Base-by-base conservation (phyloP, 92 coral and sea anemone genomes). In the Paramuricea clavata region DNA sequence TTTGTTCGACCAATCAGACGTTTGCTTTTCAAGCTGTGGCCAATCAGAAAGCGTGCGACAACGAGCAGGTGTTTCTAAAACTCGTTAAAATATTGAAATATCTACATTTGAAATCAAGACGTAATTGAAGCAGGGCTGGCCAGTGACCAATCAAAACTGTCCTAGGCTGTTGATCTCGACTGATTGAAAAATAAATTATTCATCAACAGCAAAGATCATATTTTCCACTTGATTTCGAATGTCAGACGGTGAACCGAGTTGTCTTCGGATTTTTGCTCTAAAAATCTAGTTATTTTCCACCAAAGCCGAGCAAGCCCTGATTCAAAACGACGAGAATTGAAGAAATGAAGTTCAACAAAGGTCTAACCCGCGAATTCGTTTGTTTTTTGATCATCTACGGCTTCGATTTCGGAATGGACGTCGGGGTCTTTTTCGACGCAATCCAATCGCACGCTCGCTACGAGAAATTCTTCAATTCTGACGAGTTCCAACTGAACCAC, bases 361-460 rank as follows among this genome's bases (percentile, higher is more conserved):
- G 89, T 23, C 54, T 92, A 74, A 75, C 87, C 23, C 44, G 88
- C 36, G 97, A 93, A 69, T 78, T 93, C 65, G 79, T 83, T 5
- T 76, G 81, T 28, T 88, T 93, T 23, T n/a, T 93, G 17, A 73
- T 93, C 30, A 80, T 93, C 21, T 91, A 91, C 70, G 90, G 91
- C 26, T 83, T 93, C 52, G 90, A 91, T 52, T 73, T 93, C 26
- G 94, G 93, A 3, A 86, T 88, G 36, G 97, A 91, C 42, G 43
- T 89, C 34, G 90, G 90, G 21, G 92, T 93, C 11, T 84, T 89
- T 31, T 84, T 91, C 49, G 93, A 93, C 60, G 97, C 97, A 3
- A 75, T 73, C 15, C 79, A 83, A 10, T 87, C 86, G 77, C 81
- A 89, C 57, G 74, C 65, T 22, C 61, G 78, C n/a, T 93, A 89